Base-by-base conservation (phyloP, 1,140 invertebrate species). In the Drosophila truncata region DNA sequence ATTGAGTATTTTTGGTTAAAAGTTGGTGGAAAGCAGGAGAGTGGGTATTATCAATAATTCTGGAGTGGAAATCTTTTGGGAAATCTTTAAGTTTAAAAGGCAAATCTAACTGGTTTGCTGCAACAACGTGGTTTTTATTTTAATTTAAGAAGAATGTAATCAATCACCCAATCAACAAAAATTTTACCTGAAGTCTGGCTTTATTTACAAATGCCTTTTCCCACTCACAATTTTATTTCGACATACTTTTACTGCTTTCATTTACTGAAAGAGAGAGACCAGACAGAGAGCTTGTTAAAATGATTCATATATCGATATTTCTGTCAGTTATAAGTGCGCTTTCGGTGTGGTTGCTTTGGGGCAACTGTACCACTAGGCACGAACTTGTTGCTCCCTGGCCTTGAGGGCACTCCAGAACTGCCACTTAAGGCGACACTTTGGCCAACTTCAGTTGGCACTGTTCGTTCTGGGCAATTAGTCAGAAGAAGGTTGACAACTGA, bases 381-480 rank as follows among this genome's bases (percentile, higher is more conserved):
- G 2, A 62, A 70, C 70, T 72, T 73, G 70, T 73, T 50, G 54
- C 54, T 41, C 44, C 16, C 6, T 29, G 44, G 35, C 29, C 23
- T 41, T 23, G n/a, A 72, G 44, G 37, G 66, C 66, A 59, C 69
- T 73, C 35, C 8, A 60, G 20, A 29, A 44, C 69, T 72, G 52
- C 27, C 52, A 72, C 69, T 72, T 29, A 35, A 49, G 66, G 69
- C 70, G 23, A 46, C 66, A 60, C 42, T 72, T 31, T 47, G 18
- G 44, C 33, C 66, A 72, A 60, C 44, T 72, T 72, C 35, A 60
- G 67, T n/a, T n/a, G n/a, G 44, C 37, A 72, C 42, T 33, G 35
- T 49, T 73, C 66, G 70, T 50, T 73, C 54, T 60, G 67, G 66
- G 67, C 67, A 73, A 73, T 73, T 73, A 73, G 70, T 73, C 54